phyloP scores from a whole-genome alignment of 2,113 vertebrate genomes.

The Gallinago jamesoni region DNA sequence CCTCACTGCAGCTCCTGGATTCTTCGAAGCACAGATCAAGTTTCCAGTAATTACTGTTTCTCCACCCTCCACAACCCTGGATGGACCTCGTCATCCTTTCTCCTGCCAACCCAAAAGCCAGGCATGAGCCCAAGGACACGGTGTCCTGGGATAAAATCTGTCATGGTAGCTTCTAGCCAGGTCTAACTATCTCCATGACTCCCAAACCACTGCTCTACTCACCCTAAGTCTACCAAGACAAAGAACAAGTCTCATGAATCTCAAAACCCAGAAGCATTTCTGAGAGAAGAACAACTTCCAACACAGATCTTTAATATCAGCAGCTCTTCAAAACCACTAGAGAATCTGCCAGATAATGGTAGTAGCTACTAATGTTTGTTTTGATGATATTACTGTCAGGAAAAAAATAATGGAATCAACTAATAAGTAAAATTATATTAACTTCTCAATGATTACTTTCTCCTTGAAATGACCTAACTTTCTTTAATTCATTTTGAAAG shows the following conservation, averaged over 20 bases:
- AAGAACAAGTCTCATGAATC: neutral
- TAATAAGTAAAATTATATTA: neutral
- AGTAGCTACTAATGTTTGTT: neutral
- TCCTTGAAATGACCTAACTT: neutral
- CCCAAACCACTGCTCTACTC: neutral
- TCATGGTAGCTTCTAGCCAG: neutral
- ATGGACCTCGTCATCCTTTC: neutral
- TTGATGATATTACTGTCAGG: neutral
- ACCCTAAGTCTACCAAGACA: neutral
- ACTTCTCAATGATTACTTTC: neutral
- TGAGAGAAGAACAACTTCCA: neutral
- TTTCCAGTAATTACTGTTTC: neutral
- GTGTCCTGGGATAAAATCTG: neutral
- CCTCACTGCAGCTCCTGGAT: neutral
- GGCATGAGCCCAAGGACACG: neutral
- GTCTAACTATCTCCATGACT: neutral
- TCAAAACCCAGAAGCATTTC: neutral
- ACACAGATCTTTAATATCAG: neutral
- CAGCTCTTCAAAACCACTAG: neutral
- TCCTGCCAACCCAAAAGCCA: neutral
- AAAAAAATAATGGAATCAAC: neutral
- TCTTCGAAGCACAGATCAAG: accelerated
- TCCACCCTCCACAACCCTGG: neutral
- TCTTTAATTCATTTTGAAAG: neutral
- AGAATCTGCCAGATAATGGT: neutral